Base-by-base conservation (phyloP, 2,888 invertebrate species). In the Pocota personata region DNA sequence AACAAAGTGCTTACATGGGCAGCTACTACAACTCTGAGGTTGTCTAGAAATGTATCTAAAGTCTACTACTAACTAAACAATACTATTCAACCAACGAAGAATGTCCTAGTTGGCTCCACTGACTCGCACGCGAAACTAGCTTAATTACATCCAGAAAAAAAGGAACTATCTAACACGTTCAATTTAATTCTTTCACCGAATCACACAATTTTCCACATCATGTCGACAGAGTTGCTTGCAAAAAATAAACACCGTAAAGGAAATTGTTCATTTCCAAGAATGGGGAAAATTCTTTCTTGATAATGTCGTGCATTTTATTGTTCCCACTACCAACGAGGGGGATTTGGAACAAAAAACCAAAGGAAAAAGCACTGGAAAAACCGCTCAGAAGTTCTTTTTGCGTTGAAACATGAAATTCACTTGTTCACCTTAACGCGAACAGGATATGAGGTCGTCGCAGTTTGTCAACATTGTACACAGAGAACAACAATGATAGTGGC, bases 241-340 rank as follows among this genome's bases (percentile, higher is more conserved):
- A 32, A 27, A 19, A 40, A 52, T 35, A 43, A 32, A 14, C 46
- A 52, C 37, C 37, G 52, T 64, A 46, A 62, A 69, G 77, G 60
- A 75, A 67, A 75, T 67, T 75, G 58, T 67, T 80, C 80, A 62
- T 67, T 80, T 60, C 43, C 58, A 73, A 75, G 73, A 67, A 35
- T 19, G 43, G 27, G 66, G 60, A 46, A 73, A 64, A 69, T 57
- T 76, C 60, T 67, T 62, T 82, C 43, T 67, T 71, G 69, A 82
- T 76, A 71, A 75, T 67, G 52, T 82, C 75, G 75, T 62, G 67
- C 48, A 71, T 48, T 71, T 76, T 58, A 71, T 82, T 76, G 57
- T 75, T 46, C 57, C 6, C 37, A 12, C 37, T 55, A 35, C 46
- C 24, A 21, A 12, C 19, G 7, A 27, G 3, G 46, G 19, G 3